Conservation (phyloP, 2,888 invertebrate species). For the Cryptops parisi region DNA sequence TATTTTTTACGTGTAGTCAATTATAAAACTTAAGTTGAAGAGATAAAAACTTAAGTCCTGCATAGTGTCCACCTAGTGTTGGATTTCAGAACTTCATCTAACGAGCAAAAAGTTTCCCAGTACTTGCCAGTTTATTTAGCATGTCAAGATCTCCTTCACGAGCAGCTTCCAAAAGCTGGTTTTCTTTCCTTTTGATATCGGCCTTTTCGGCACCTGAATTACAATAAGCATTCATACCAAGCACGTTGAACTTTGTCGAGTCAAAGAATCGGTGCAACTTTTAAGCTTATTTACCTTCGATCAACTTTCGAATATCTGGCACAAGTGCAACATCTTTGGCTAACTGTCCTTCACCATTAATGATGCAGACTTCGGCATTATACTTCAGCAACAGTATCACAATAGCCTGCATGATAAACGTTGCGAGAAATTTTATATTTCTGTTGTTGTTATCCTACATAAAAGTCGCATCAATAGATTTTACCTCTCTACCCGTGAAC, state of each 20-base stretch:
- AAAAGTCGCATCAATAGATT: constrained; percentile 8
- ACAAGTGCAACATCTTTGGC: constrained; percentile 44
- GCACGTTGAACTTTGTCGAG: too few relatives aligned
- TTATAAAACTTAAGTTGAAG: background rate
- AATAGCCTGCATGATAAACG: constrained; percentile 39
- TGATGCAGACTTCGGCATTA: constrained; percentile 46
- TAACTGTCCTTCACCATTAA: constrained; percentile 48
- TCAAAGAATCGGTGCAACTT: too few relatives aligned
- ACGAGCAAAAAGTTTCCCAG: too few relatives aligned
- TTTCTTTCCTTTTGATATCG: constrained; percentile 41
- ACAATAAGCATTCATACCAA: background rate
- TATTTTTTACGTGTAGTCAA: background rate
- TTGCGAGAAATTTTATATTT: too few relatives aligned
- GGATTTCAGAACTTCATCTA: too few relatives aligned
- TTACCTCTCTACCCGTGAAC: constrained; percentile 50
- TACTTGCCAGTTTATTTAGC: constrained; percentile 41
- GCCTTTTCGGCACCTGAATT: constrained; percentile 44
- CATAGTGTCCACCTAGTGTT: too few relatives aligned
- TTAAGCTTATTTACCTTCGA: constrained; percentile 30
- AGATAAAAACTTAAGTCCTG: too few relatives aligned
- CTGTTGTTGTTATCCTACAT: too few relatives aligned
- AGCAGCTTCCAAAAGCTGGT: constrained; percentile 43
- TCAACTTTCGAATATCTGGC: constrained; percentile 40
- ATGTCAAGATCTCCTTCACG: constrained; percentile 43
- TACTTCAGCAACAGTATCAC: constrained; percentile 45